phyloP scores from a whole-genome alignment of 2,113 vertebrate species.

The Rhinolophus sinicus region DNA sequence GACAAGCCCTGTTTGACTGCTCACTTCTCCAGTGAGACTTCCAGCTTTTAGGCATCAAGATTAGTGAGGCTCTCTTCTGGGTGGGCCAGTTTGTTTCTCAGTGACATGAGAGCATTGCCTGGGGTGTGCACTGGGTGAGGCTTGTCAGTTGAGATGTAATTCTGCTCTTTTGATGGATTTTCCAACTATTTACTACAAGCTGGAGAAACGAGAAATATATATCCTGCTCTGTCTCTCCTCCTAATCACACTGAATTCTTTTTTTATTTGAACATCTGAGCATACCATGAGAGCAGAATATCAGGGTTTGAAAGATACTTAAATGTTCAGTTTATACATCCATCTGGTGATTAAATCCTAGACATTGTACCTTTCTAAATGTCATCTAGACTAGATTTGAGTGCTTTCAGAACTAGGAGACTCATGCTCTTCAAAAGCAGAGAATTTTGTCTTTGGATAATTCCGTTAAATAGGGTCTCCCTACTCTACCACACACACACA shows the following conservation, averaged over 20 bases:
- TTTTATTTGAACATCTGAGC: not conserved
- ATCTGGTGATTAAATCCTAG: not conserved
- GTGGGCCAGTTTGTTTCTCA: conserved; percentile 68
- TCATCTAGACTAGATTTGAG: not conserved
- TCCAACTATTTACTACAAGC: conserved; percentile 37
- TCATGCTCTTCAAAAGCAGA: not conserved
- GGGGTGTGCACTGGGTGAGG: not conserved
- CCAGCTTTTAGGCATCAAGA: conserved; percentile 72
- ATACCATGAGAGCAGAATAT: not conserved
- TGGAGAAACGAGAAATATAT: conserved; percentile 20
- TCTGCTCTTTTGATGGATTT: conserved; percentile 61
- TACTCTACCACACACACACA: not conserved
- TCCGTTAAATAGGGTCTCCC: not conserved
- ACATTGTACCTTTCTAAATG: not conserved
- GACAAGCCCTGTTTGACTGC: conserved; percentile 65
- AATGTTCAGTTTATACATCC: not conserved
- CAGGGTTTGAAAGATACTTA: conserved; percentile 4
- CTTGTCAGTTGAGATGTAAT: conserved; percentile 62
- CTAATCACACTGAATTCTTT: not conserved
- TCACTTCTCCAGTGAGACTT: conserved; percentile 54
- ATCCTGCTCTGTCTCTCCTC: not conserved
- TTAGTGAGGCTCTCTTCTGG: conserved; percentile 60
- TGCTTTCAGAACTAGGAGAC: not conserved
- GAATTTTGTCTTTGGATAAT: not conserved
- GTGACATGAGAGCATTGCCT: conserved; percentile 62